Evolutionary conservation across 2,113 vertebrate species (phyloP).

Genomic region (Hassar affinis): DNA sequence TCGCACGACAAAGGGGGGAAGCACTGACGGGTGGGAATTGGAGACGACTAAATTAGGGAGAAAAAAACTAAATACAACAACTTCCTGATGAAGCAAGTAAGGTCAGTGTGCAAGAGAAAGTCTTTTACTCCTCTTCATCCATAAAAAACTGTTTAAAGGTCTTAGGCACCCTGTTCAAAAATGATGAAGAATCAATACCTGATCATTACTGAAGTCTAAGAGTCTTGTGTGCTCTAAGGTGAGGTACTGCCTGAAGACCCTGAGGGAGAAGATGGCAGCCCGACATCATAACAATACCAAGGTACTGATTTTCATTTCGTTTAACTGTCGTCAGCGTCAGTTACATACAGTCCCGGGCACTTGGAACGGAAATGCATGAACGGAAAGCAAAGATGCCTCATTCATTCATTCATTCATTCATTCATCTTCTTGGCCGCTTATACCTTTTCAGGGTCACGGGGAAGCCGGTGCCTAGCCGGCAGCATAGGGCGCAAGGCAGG

Average conservation of each 20-base stretch:
- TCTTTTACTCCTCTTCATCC: background rate
- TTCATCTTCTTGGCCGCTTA: too few relatives aligned
- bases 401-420: too few relatives aligned
- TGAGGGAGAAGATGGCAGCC: conserved; percentile 76
- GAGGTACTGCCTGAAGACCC: conserved; percentile 74
- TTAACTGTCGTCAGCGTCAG: too few relatives aligned
- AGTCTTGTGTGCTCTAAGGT: conserved; percentile 60
- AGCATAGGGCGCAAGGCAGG: too few relatives aligned
- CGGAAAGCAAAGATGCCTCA: too few relatives aligned
- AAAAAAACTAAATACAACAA: too few relatives aligned
- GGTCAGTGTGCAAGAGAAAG: background rate
- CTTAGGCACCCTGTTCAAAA: background rate
- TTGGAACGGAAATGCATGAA: background rate
- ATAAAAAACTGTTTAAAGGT: background rate
- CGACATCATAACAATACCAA: conserved; percentile 67
- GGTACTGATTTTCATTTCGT: conserved; percentile 47
- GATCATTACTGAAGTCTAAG: background rate
- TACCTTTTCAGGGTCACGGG: too few relatives aligned
- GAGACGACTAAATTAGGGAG: too few relatives aligned
- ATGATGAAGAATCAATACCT: too few relatives aligned
- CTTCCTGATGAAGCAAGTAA: background rate
- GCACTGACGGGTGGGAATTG: too few relatives aligned
- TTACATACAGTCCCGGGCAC: background rate
- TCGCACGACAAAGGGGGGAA: too few relatives aligned
- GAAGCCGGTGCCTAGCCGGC: too few relatives aligned